Percentiles rank a stretch among this genome's conserved stretches.
Evolutionary conservation across 2,888 invertebrate species (phyloP).

Genomic region (Merodon equestris): DNA sequence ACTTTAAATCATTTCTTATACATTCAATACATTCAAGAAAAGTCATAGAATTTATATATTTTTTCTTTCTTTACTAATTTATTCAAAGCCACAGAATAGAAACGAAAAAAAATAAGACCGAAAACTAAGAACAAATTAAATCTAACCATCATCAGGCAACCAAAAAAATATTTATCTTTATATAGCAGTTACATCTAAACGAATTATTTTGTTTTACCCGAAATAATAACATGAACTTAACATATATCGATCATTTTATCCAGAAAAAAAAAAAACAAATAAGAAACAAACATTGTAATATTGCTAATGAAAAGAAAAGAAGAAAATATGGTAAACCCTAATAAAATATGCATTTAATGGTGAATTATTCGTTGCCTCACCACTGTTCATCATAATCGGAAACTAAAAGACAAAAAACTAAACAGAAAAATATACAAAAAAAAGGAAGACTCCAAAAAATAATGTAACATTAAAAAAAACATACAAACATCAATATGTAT

Average conservation of each 20-base stretch:
- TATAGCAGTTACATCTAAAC: slow-evolving; percentile 40
- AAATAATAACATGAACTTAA: slow-evolving; percentile 39
- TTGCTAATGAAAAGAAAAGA: too few species aligned
- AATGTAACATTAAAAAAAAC: slow-evolving; percentile 37
- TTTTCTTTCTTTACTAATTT: slow-evolving; percentile 54
- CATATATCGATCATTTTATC: slow-evolving; percentile 50
- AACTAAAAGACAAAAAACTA: slow-evolving; percentile 24
- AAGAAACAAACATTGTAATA: slow-evolving; percentile 44
- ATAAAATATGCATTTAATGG: slow-evolving; percentile 56
- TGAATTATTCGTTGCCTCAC: slow-evolving; percentile 29
- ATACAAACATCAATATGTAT: slow-evolving; percentile 26
- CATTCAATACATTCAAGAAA: slow-evolving; percentile 40
- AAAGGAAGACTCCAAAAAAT: slow-evolving; percentile 24
- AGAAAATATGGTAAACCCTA: neutral
- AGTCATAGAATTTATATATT: slow-evolving; percentile 34
- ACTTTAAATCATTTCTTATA: slow-evolving; percentile 58
- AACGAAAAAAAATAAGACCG: slow-evolving; percentile 43
- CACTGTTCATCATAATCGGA: slow-evolving; percentile 47
- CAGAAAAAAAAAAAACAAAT: too few species aligned
- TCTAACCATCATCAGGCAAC: slow-evolving; percentile 54
- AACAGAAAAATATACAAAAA: slow-evolving; percentile 10
- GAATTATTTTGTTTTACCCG: slow-evolving; percentile 50
- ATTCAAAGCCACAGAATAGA: slow-evolving; percentile 49
- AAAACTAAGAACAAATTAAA: too few species aligned
- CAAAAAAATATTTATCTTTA: slow-evolving; percentile 48